A percentile compares a stretch with the other conserved stretches of the same genome.
These are phyloP conservation scores for Eupelmus urozonus DNA, from an alignment of 2,888 invertebrate genomes.

Conservation along the genomic window DNA sequence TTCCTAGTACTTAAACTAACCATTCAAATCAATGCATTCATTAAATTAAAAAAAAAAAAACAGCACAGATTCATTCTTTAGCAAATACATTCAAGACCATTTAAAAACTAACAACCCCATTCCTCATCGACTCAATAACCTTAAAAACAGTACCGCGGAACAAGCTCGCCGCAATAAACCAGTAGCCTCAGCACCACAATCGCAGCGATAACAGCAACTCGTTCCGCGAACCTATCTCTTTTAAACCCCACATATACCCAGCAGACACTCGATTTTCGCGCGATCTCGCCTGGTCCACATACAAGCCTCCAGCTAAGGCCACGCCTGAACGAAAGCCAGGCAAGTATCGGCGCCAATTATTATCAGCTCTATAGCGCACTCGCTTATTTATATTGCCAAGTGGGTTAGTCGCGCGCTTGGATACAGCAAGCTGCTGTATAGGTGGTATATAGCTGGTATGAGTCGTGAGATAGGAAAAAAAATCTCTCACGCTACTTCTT, in stretches of 20 bases:
- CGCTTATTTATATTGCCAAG: slow-evolving; percentile 23
- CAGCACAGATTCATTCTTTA: too few species aligned
- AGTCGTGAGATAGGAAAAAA: slow-evolving; percentile 5
- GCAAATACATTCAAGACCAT: too few species aligned
- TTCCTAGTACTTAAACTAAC: too few species aligned
- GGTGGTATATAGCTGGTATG: too few species aligned
- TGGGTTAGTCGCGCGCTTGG: slow-evolving; percentile 46
- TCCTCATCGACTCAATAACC: too few species aligned
- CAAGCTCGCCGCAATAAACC: too few species aligned
- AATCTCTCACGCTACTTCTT: neutral
- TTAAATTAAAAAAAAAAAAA: too few species aligned
- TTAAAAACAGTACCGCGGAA: too few species aligned
- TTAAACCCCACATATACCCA: neutral
- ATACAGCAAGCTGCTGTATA: too few species aligned
- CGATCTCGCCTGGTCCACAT: neutral
- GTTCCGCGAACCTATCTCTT: neutral
- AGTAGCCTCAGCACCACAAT: too few species aligned
- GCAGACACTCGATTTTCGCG: neutral
- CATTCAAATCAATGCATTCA: too few species aligned
- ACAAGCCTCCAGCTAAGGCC: slow-evolving; percentile 8
- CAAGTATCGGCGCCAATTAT: slow-evolving; percentile 17
- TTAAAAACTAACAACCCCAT: too few species aligned
- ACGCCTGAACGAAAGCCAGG: slow-evolving; percentile 5
- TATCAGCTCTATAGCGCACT: neutral
- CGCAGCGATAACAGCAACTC: neutral